Conservation (phyloP, 2,888 invertebrate genomes). For the Ectemnius cavifrons region DNA sequence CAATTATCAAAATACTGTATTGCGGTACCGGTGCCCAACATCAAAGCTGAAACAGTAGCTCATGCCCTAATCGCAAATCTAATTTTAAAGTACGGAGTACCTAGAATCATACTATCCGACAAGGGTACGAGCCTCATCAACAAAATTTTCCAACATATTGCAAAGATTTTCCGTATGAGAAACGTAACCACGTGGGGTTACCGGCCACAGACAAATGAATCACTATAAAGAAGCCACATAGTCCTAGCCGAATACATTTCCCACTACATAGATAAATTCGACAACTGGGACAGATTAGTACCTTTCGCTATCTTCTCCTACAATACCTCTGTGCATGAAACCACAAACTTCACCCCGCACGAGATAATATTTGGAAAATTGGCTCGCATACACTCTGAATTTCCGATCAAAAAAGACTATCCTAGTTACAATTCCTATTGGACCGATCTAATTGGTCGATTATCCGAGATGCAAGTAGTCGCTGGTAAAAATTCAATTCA, state of each 20-base stretch:
- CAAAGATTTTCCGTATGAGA: background rate
- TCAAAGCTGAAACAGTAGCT: constrained; percentile 1
- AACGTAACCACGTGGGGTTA: background rate
- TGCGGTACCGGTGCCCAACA: background rate
- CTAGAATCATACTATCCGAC: background rate
- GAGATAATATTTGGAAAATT: constrained; percentile 15
- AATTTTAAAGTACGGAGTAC: background rate
- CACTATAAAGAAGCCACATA: constrained; percentile 5
- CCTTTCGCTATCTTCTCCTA: constrained; percentile 19
- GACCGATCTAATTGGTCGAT: background rate
- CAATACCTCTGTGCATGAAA: constrained; percentile 10
- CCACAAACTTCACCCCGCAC: constrained; percentile 10
- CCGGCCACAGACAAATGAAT: background rate
- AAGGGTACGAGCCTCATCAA: background rate
- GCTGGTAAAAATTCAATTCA: background rate
- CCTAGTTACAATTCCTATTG: background rate
- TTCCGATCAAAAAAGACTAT: no score
- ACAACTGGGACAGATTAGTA: constrained; percentile 1
- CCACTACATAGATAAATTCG: background rate
- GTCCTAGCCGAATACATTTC: constrained; percentile 7
- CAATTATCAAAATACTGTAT: background rate
- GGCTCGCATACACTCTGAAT: no score
- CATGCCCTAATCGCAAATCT: background rate
- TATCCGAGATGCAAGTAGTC: constrained; percentile 9
- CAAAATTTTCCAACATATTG: no score